Evolutionary conservation across 2,113 vertebrate genomes (phyloP).

Genomic region (Myotis brandtii): DNA sequence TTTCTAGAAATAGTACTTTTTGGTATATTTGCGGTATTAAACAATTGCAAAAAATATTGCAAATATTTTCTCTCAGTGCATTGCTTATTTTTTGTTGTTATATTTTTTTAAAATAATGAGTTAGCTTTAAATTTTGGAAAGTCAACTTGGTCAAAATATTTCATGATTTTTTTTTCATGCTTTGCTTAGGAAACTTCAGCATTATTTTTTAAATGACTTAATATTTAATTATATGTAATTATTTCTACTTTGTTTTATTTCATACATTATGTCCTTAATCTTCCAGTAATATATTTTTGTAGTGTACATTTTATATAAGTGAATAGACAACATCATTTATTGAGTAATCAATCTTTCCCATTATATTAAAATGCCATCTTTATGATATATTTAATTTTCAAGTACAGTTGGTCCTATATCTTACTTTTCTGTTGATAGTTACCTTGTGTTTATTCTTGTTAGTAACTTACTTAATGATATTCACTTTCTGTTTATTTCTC

Average conservation of each 20-base stretch:
- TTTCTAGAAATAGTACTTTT: neutral
- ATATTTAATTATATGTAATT: neutral
- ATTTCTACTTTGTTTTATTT: neutral
- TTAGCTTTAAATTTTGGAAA: slow-evolving; percentile 26
- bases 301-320: neutral
- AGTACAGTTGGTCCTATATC: neutral
- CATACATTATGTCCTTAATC: neutral
- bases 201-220: neutral
- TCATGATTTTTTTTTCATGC: neutral
- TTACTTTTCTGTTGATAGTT: neutral
- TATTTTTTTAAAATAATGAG: neutral
- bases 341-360: neutral
- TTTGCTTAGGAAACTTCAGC: neutral
- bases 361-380: neutral
- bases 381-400: neutral
- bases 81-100: neutral
- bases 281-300: neutral
- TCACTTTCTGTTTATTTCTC: neutral
- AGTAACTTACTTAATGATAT: neutral
- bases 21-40: neutral
- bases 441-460: neutral
- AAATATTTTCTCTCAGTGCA: neutral
- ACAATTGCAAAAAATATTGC: neutral
- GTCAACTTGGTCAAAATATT: neutral
- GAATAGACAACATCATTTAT: neutral